Conservation (phyloP, 2,113 vertebrate species). For the Anolis carolinensis region DNA sequence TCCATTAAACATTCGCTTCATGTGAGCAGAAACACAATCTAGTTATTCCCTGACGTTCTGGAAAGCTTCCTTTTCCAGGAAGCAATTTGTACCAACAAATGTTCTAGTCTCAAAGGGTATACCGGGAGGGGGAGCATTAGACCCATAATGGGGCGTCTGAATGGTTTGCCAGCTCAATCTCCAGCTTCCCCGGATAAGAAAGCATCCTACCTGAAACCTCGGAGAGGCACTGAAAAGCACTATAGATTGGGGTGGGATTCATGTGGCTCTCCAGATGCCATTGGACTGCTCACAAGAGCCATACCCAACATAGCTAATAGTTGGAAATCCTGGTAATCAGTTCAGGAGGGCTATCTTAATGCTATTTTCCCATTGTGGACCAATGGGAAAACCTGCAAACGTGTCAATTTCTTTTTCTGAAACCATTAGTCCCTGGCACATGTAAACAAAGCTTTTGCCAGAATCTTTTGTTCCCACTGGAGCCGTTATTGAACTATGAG, state of each 20-base stretch:
- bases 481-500: too few relatives aligned
- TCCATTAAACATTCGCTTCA: background rate
- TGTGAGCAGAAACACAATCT: background rate
- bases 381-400: background rate
- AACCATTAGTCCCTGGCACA: conserved; percentile 18
- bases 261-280: too few relatives aligned
- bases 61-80: conserved; percentile 7
- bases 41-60: background rate
- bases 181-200: background rate
- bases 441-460: background rate
- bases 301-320: too few relatives aligned
- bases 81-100: background rate
- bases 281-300: too few relatives aligned
- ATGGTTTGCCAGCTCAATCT: background rate
- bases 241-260: too few relatives aligned
- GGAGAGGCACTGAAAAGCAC: background rate
- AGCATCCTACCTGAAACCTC: background rate
- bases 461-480: too few relatives aligned
- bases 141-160: background rate
- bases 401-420: conserved; percentile 30
- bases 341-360: too few relatives aligned
- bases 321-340: too few relatives aligned
- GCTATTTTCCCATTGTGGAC: too few relatives aligned
- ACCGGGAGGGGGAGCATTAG: background rate
- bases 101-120: background rate